phyloP scores from a whole-genome alignment of 1,140 invertebrate genomes.

The Drosophila nigrodunni region DNA sequence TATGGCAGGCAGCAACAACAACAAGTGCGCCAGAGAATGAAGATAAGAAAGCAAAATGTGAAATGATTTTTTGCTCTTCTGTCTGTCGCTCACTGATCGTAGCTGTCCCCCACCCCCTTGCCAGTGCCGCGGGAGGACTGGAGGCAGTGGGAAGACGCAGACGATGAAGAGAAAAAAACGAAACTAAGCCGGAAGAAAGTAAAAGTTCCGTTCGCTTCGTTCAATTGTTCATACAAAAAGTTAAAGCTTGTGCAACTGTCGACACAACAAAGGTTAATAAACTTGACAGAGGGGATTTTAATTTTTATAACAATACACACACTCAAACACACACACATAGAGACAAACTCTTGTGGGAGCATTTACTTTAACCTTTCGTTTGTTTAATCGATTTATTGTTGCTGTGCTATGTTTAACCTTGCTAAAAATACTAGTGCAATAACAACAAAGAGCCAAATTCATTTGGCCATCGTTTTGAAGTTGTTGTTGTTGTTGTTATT shows the following conservation, averaged over 20 bases:
- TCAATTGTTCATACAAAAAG: slow-evolving; percentile 20
- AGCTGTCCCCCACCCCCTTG: no score
- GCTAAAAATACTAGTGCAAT: slow-evolving; percentile 62
- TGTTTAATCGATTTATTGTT: slow-evolving; percentile 74
- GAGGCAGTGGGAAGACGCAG: not conserved
- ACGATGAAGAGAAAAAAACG: not conserved
- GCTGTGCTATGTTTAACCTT: slow-evolving; percentile 61
- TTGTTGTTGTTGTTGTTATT: slow-evolving; percentile 17
- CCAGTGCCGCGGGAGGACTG: not conserved
- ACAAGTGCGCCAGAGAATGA: no score
- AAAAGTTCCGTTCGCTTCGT: slow-evolving; percentile 49
- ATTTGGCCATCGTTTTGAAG: slow-evolving; percentile 5
- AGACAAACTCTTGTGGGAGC: slow-evolving; percentile 18
- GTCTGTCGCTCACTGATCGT: no score
- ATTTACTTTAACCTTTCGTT: slow-evolving; percentile 74
- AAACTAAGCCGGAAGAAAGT: slow-evolving; percentile 58
- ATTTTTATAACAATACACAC: slow-evolving; percentile 27
- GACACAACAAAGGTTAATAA: slow-evolving; percentile 68
- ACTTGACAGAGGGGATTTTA: slow-evolving; percentile 41
- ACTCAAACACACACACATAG: not conserved
- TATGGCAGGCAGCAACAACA: no score
- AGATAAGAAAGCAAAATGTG: no score
- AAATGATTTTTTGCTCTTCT: no score
- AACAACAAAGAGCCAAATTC: slow-evolving; percentile 10
- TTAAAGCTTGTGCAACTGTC: slow-evolving; percentile 40